A percentile compares a stretch with the other conserved stretches of the same genome.
Conservation (phyloP, 2,888 invertebrate species). For the Dione juno region DNA sequence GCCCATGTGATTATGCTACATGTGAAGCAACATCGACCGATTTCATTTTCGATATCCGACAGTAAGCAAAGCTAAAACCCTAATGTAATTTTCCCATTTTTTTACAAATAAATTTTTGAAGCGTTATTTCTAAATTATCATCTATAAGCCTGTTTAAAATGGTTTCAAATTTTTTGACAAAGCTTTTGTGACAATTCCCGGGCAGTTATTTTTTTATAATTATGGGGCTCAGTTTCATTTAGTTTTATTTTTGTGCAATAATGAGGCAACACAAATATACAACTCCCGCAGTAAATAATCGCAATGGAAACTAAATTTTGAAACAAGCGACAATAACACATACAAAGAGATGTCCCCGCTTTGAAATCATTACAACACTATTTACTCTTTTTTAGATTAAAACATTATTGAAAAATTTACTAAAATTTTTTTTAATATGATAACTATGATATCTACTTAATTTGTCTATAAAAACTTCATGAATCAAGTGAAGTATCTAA, state of each 20-base stretch:
- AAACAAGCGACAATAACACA: conserved; percentile 3
- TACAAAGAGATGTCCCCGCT: neutral
- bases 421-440: neutral
- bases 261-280: conserved; percentile 67
- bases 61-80: conserved; percentile 42
- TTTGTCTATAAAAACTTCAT: conserved; percentile 37
- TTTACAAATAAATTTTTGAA: conserved; percentile 29
- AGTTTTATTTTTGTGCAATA: conserved; percentile 59
- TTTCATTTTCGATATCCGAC: conserved; percentile 38
- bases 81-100: conserved; percentile 15
- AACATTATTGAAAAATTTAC: neutral
- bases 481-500: conserved; percentile 19
- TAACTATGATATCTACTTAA: conserved; percentile 11
- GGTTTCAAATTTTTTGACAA: conserved; percentile 46
- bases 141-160: conserved; percentile 63
- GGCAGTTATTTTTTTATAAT: conserved; percentile 51
- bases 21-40: conserved; percentile 70
- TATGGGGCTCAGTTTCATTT: conserved; percentile 48
- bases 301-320: conserved; percentile 47
- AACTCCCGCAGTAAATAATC: conserved; percentile 50
- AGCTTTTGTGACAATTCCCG: conserved; percentile 60
- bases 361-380: conserved; percentile 2
- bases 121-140: conserved; percentile 32
- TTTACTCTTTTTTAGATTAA: conserved; percentile 1
- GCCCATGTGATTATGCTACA: conserved; percentile 59